Evolutionary conservation across 2,888 invertebrate species (phyloP).

Genomic region (Ditula angustiorana): DNA sequence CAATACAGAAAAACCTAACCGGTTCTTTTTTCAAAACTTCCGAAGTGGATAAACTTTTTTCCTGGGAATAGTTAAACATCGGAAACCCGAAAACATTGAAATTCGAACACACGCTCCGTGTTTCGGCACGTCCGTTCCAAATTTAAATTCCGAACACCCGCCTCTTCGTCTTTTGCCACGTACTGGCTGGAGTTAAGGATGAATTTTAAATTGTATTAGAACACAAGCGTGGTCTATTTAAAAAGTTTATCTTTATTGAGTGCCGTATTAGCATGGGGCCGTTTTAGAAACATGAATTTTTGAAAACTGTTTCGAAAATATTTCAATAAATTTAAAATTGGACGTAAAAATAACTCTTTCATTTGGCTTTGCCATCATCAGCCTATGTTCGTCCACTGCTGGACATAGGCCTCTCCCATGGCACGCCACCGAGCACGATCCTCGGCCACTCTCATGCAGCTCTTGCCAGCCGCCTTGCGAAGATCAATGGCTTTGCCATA

Average conservation of each 20-base stretch:
- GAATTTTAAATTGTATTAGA: constrained; percentile 68
- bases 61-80: constrained; percentile 70
- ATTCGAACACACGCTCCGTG: constrained; percentile 65
- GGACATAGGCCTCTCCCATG: too few relatives aligned
- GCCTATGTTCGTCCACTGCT: too few relatives aligned
- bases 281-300: background rate
- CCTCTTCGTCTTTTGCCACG: constrained; percentile 67
- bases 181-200: constrained; percentile 66
- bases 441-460: too few relatives aligned
- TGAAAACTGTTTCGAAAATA: background rate
- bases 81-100: constrained; percentile 45
- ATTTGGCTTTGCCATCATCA: too few relatives aligned
- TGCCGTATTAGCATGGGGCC: constrained; percentile 2
- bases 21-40: constrained; percentile 21
- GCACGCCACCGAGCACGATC: too few relatives aligned
- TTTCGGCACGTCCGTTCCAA: constrained; percentile 68
- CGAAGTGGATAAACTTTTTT: constrained; percentile 51
- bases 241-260: constrained; percentile 19
- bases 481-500: too few relatives aligned
- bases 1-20: constrained; percentile 19
- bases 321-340: too few relatives aligned
- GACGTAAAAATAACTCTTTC: too few relatives aligned
- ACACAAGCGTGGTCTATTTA: constrained; percentile 24
- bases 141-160: constrained; percentile 79
- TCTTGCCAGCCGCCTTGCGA: too few relatives aligned